Evolutionary conservation across 2,797 vertebrate genomes (phyloP).

Genomic region (Psittacula derbiana): DNA sequence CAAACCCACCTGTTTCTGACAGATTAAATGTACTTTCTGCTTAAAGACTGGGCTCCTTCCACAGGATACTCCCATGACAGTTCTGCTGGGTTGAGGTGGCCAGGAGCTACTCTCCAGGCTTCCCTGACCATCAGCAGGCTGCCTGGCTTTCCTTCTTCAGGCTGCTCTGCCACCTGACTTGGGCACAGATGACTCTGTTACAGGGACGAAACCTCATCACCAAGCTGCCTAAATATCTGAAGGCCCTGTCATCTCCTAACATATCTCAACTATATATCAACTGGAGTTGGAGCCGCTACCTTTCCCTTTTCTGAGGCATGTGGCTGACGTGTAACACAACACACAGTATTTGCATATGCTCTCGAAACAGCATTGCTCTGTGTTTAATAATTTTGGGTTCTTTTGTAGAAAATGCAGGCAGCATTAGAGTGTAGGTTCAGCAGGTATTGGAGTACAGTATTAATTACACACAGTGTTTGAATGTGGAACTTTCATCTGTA

Average conservation of each 20-base stretch:
- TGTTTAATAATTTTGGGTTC: background rate
- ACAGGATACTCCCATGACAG: background rate
- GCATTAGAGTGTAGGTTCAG: background rate
- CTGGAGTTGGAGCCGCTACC: rapidly evolving
- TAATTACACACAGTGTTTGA: background rate
- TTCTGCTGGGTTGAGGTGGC: background rate
- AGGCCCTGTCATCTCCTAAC: background rate
- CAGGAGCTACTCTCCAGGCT: rapidly evolving
- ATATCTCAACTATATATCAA: background rate
- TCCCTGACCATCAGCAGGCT: background rate
- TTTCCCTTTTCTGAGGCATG: background rate
- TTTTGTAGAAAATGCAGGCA: background rate
- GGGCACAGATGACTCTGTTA: background rate
- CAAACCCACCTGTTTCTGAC: background rate
- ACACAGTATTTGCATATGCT: background rate
- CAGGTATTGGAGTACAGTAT: background rate
- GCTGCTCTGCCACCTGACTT: background rate
- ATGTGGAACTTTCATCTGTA: background rate
- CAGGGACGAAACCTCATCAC: background rate
- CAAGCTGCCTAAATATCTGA: background rate
- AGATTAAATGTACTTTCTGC: background rate
- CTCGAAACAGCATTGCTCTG: background rate
- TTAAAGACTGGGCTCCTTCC: background rate
- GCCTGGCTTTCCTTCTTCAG: background rate
- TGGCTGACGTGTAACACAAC: background rate